phyloP scores from a whole-genome alignment of 2,113 vertebrate species.

The Mugil cephalus region DNA sequence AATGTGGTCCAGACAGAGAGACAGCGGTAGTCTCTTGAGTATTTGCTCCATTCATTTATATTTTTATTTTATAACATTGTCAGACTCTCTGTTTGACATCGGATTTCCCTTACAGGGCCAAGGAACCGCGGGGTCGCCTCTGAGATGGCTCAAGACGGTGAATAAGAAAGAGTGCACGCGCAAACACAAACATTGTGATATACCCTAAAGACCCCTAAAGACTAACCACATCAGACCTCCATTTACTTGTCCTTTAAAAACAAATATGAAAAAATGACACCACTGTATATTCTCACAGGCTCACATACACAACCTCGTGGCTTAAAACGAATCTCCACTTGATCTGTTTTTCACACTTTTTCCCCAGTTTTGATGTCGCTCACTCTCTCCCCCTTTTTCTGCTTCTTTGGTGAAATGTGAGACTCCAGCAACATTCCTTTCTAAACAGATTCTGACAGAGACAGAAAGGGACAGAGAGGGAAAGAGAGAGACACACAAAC shows the following conservation, averaged over 20 bases:
- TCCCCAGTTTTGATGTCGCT: conserved; percentile 35
- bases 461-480: too few species aligned
- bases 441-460: conserved; percentile 37
- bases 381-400: conserved; percentile 42
- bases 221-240: conserved; percentile 42
- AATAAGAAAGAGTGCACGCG: conserved; percentile 36
- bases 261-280: background rate
- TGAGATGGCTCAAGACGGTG: conserved; percentile 18
- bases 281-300: background rate
- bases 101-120: conserved; percentile 35
- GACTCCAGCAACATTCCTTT: conserved; percentile 67
- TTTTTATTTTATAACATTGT: too few species aligned
- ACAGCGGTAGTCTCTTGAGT: conserved; percentile 41
- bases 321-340: conserved; percentile 32
- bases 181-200: background rate
- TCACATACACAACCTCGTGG: background rate
- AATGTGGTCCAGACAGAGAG: conserved; percentile 45
- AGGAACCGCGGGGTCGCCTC: conserved; percentile 51
- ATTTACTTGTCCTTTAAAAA: conserved; percentile 38
- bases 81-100: conserved; percentile 38
- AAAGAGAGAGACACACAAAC: too few species aligned
- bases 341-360: conserved; percentile 3
- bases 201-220: too few species aligned
- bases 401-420: conserved; percentile 76
- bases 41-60: conserved; percentile 28